phyloP scores from a whole-genome alignment of 2,113 vertebrate genomes.

The Psophia crepitans region DNA sequence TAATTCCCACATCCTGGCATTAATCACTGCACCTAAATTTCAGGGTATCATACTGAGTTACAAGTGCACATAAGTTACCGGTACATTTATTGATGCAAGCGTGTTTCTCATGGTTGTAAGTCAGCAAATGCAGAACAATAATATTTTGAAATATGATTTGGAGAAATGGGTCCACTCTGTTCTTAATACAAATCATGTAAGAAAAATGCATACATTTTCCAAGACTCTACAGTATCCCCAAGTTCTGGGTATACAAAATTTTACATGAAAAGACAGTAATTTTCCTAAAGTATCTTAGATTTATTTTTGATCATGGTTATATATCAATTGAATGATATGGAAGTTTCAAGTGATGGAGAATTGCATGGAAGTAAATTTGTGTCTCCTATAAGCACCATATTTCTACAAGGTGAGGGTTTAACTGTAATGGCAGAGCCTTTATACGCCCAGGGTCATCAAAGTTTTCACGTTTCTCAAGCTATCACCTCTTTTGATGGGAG shows the following conservation, averaged over 20 bases:
- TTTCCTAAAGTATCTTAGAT: neutral
- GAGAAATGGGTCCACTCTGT: neutral
- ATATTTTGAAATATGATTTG: neutral
- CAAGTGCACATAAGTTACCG: neutral
- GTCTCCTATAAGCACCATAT: neutral
- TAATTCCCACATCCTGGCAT: neutral
- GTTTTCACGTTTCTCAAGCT: conserved; percentile 43
- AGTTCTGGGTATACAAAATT: neutral
- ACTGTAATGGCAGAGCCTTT: neutral
- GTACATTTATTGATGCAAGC: neutral
- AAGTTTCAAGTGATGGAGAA: neutral
- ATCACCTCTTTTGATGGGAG: conserved; percentile 10
- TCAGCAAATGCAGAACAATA: neutral
- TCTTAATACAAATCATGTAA: neutral
- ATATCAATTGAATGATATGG: neutral
- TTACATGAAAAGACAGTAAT: accelerated
- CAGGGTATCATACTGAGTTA: neutral
- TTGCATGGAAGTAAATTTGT: neutral
- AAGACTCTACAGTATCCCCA: neutral
- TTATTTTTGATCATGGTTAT: neutral
- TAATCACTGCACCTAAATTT: neutral
- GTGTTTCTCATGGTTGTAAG: neutral
- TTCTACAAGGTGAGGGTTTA: neutral
- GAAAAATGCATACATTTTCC: neutral
- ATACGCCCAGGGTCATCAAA: neutral